These are phyloP conservation scores for Pollenia griseotomentosa DNA, from an alignment of 2,888 invertebrate genomes.

Conservation along the genomic window DNA sequence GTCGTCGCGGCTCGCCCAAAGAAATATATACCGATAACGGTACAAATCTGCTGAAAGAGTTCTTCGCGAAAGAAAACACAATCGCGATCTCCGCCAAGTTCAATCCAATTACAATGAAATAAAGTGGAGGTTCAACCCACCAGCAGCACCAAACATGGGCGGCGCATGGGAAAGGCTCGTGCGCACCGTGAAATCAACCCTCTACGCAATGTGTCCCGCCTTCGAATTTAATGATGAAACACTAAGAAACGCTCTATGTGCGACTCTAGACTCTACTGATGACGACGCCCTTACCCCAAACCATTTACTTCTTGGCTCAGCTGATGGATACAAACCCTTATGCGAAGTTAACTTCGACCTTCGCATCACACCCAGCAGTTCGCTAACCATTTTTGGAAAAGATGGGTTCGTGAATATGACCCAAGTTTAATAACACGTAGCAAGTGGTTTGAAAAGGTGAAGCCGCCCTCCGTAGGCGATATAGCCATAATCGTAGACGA, in stretches of 20 bases:
- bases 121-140: no score
- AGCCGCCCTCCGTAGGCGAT: constrained; percentile 32
- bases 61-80: background rate
- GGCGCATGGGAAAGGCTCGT: constrained; percentile 64
- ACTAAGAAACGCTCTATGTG: constrained; percentile 51
- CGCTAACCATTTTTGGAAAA: constrained; percentile 62
- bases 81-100: no score
- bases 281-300: constrained; percentile 72
- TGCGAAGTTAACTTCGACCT: constrained; percentile 52
- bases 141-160: constrained; percentile 69
- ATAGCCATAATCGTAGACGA: constrained; percentile 52
- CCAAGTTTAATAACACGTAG: constrained; percentile 58
- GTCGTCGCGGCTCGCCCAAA: constrained; percentile 27
- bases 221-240: constrained; percentile 66
- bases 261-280: constrained; percentile 35
- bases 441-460: constrained; percentile 60
- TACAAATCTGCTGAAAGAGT: constrained; percentile 43
- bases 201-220: constrained; percentile 48
- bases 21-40: constrained; percentile 55
- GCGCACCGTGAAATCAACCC: constrained; percentile 52
- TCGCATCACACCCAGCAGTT: constrained; percentile 61
- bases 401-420: constrained; percentile 67
- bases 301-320: constrained; percentile 70
- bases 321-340: constrained; percentile 63
- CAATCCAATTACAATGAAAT: no score